Conservation (phyloP, 2,113 vertebrate genomes). For the Sorex araneus region DNA sequence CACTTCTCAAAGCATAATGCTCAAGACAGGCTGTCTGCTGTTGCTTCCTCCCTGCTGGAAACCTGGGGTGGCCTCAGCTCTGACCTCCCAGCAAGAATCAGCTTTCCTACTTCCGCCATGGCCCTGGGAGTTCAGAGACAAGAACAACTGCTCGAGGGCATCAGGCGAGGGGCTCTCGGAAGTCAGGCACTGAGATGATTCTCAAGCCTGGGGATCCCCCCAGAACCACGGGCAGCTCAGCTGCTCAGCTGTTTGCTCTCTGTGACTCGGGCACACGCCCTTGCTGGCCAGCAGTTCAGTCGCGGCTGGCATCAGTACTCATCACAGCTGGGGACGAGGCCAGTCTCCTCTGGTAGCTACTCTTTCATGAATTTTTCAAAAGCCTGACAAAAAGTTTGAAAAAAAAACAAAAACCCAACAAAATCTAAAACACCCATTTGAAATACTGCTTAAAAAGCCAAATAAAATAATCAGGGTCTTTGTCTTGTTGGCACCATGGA, state of each 20-base stretch:
- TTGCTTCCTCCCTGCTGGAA: neutral
- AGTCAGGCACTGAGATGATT: neutral
- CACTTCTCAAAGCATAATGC: neutral
- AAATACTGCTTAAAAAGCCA: conserved; percentile 29
- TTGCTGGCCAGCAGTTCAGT: neutral
- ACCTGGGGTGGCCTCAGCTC: neutral
- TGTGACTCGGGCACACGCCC: neutral
- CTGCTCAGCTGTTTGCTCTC: neutral
- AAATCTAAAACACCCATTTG: neutral
- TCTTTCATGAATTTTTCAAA: neutral
- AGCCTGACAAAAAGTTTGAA: neutral
- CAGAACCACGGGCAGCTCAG: neutral
- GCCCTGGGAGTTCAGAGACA: neutral
- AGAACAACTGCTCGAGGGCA: neutral
- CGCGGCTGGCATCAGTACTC: neutral
- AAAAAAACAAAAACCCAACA: no score
- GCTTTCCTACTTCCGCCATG: neutral
- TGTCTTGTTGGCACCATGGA: neutral
- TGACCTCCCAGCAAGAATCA: neutral
- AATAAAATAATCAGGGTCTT: neutral
- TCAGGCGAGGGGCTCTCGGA: neutral
- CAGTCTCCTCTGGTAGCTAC: neutral
- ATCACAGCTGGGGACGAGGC: neutral
- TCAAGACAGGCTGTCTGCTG: neutral
- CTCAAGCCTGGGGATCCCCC: neutral